Evolutionary conservation across 2,113 vertebrate genomes (phyloP).

Genomic region (Chitala chitala): DNA sequence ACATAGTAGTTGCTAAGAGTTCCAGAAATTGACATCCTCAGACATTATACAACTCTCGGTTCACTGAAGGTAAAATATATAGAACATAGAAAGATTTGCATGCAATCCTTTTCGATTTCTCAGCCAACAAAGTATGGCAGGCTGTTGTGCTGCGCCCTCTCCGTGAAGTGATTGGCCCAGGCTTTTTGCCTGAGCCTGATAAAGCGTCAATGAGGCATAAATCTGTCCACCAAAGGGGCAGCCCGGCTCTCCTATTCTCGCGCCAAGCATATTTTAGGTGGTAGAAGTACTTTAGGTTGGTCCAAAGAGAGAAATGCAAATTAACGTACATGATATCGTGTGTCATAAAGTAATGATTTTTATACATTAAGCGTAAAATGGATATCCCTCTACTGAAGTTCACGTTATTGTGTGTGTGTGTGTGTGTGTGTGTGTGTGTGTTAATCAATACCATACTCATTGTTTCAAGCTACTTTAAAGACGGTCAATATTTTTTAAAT

Average conservation of each 20-base stretch:
- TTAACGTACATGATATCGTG: not conserved
- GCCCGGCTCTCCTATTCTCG: conserved; percentile 62
- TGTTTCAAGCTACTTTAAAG: no score
- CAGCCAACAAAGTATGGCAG: conserved; percentile 87
- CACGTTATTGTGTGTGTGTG: no score
- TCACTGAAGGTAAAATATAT: conserved; percentile 72
- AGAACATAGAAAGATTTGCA: conserved; percentile 70
- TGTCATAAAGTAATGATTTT: no score
- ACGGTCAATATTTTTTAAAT: no score
- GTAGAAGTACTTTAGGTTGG: conserved; percentile 54
- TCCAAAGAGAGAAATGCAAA: conserved; percentile 56
- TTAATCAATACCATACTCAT: no score
- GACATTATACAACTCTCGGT: conserved; percentile 86
- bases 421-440: no score
- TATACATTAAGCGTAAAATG: no score
- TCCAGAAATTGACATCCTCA: conserved; percentile 98
- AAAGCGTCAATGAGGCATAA: conserved; percentile 90
- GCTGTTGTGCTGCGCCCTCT: conserved; percentile 72
- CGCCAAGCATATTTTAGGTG: conserved; percentile 67
- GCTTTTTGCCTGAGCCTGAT: conserved; percentile 86
- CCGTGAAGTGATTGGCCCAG: conserved; percentile 94
- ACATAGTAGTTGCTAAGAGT: conserved; percentile 98
- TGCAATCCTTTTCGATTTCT: conserved; percentile 69
- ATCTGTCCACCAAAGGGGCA: conserved; percentile 79
- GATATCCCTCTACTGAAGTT: no score